Base-by-base conservation (phyloP, 2,113 vertebrate genomes). In the Aythya baeri region DNA sequence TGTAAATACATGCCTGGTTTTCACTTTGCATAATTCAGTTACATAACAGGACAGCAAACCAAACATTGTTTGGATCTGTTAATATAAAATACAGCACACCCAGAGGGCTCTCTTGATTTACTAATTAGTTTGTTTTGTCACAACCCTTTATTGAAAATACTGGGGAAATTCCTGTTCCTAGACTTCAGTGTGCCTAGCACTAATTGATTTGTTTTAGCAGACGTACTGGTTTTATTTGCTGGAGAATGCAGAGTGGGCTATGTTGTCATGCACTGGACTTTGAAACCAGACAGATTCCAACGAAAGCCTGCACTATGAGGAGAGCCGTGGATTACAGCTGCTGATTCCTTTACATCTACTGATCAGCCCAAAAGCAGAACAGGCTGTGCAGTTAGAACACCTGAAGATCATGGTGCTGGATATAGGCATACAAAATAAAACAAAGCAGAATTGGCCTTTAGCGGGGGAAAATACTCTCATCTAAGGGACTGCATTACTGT, bases 21-120 rank as follows among this genome's bases (percentile, higher is more conserved):
- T 86, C 46, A 90, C 62, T 94, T 94, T 94, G 85, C 70, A 81
- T 81, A 88, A 74, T 71, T 86, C 86, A 72, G n/a, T 91, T 94
- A 85, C 38, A 17, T 54, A 93, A 96, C 41, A 88, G 68, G 82
- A 93, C 71, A 92, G 79, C 34, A 86, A 87, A 80, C 7, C 20
- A 79, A 82, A 77, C n/a, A 57, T 31, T 1, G 2, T 66, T 93
- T 92, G 8, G 63, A 32, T 36, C 73, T 86, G 22, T 54, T 76
- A 62, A 73, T 59, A 67, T 62, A 57, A 71, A 46, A 49, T 38
- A 66, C 8, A 80, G 44, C 52, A 78, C 26, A 65, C 21, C 9
- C 63, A 72, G 17, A 63, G 18, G 43, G 18, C 5, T 86, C 81
- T 81, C 79, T 77, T 74, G 32, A 73, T 81, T 93, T 52, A 49